Base-by-base conservation (phyloP, 2,113 vertebrate species). In the Cynocephalus volans region DNA sequence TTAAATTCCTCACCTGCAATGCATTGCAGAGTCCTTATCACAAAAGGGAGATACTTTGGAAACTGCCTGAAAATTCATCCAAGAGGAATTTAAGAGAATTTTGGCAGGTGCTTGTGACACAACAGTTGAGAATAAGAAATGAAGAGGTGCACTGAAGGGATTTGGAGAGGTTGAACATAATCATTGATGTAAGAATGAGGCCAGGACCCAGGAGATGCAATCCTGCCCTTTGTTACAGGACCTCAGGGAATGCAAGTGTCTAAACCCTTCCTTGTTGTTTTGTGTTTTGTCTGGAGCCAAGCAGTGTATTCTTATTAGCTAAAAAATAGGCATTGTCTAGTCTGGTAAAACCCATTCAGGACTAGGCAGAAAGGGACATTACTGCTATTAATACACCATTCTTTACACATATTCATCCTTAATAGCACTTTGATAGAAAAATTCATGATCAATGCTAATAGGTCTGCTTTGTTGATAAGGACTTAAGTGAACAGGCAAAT, bases 1-100 rank as follows among this genome's bases (percentile, higher is more conserved):
- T 98, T 97, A 97, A 98, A 97, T 96, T 97, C 92, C 90, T 98
- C 96, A 96, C 96, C 97, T 96, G 97, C 97, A 96, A 96, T 85
- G 85, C 96, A 72, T 90, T 79, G 87, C 96, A 31, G 86, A 76
- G 77, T 90, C 90, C 97, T 97, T 97, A 96, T 90, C 98, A 98
- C 96, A 97, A 98, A 97, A 96, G 81, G 54, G 88, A 94, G 87
- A 85, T 80, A 91, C 96, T 97, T 97, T 94, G 89, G 96, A 97
- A 98, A 96, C 97, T 93, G 98, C 95, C 95, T 98, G 84, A 90
- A 97, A 95, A 97, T 95, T 88, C 95, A 96, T 96, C 97, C 94
- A 93, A 96, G 96, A 97, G 88, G 90, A 98, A 96, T 97, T 92
- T 76, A 96, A 97, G 93, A 88, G 90, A 84, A 92, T 90, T 75